These are phyloP conservation scores for Salvator merianae DNA, from an alignment of 2,113 vertebrate species.

Conservation along the genomic window DNA sequence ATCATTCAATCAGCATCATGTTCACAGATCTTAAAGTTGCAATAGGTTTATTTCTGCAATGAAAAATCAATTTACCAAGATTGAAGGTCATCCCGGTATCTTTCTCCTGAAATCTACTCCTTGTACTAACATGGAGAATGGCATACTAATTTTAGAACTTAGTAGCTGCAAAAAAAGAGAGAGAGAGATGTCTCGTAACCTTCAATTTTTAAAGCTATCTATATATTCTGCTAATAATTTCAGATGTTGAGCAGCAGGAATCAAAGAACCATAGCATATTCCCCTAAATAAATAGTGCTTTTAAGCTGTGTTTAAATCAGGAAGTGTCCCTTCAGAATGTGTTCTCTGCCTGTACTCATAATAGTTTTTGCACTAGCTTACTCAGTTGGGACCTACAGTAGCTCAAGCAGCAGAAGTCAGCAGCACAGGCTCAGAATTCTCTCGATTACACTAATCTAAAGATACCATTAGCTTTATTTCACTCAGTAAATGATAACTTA, in stretches of 20 bases:
- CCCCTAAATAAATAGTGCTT: not conserved
- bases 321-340: not conserved
- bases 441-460: not conserved
- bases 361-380: not conserved
- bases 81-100: not conserved
- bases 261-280: not conserved
- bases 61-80: accelerated
- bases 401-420: not conserved
- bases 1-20: not conserved
- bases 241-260: not conserved
- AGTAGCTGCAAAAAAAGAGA: conserved; percentile 1
- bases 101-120: conserved; percentile 2
- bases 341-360: not conserved
- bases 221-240: not conserved
- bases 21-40: not conserved
- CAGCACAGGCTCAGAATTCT: not conserved
- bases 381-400: not conserved
- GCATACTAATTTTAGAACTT: not conserved
- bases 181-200: not conserved
- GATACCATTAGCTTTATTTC: conserved; percentile 23
- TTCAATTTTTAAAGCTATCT: not conserved
- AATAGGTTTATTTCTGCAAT: not conserved
- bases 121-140: not conserved
- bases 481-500: too few relatives aligned
- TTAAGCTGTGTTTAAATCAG: not conserved